phyloP scores from a whole-genome alignment of 2,797 vertebrate genomes.

The Salmo trutta region DNA sequence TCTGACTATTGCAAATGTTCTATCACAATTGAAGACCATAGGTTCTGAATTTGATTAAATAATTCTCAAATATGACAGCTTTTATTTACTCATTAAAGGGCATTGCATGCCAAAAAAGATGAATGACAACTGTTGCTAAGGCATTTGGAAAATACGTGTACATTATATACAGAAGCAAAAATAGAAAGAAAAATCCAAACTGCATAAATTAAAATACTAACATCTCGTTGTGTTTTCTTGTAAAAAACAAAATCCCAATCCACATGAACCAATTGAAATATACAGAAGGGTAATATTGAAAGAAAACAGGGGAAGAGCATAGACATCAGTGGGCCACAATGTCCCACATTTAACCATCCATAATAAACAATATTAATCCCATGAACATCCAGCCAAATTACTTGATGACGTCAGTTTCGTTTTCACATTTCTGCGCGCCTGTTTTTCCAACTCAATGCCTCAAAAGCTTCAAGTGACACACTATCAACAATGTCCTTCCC shows the following conservation, averaged over 20 bases:
- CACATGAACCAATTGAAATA: conserved; percentile 57
- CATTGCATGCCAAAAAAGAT: conserved; percentile 27
- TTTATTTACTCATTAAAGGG: conserved; percentile 45
- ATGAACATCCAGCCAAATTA: conserved; percentile 16
- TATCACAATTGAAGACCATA: conserved; percentile 32
- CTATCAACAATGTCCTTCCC: background rate
- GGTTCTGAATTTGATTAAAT: conserved; percentile 53
- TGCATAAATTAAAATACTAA: conserved; percentile 62
- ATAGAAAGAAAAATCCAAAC: conserved; percentile 27
- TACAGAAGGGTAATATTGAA: conserved; percentile 40
- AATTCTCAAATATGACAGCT: conserved; percentile 51
- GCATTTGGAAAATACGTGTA: conserved; percentile 48
- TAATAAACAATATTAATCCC: conserved; percentile 21
- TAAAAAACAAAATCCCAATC: conserved; percentile 46
- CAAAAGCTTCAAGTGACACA: background rate
- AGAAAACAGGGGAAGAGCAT: background rate
- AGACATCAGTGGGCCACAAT: background rate
- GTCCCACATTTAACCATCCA: background rate
- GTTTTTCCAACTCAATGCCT: background rate
- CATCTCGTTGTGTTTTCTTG: conserved; percentile 40
- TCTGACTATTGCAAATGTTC: conserved; percentile 15
- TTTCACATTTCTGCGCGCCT: conserved; percentile 2
- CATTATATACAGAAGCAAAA: conserved; percentile 64
- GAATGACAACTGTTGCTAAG: conserved; percentile 60
- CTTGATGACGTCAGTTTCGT: background rate